Base-by-base conservation (phyloP, 2,113 vertebrate species). In the Entelurus aequoreus region DNA sequence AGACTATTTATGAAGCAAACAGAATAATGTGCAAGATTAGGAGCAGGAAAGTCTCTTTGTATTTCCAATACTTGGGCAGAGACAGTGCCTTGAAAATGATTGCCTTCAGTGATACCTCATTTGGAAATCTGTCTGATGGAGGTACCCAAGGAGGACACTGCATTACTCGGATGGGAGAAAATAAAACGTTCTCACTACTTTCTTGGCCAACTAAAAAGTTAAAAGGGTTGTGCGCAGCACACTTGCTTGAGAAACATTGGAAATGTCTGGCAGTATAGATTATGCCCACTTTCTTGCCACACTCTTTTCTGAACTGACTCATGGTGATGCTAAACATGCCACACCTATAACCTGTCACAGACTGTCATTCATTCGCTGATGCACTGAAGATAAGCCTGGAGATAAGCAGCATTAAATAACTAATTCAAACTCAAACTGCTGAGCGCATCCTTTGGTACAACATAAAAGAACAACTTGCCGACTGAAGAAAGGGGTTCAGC, bases 31-130 rank as follows among this genome's bases (percentile, higher is more conserved):
- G 6, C 8, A 16, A 49, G 8, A 6, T 49, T 1, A 49, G 16
- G 14, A 14, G 12, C 9, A 48, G 15, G 13, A 14, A 12, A 48
- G 47, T 48, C 1, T 28, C 28, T 28, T 28, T 28, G 28, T 28
- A 28, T n/a, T n/a, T n/a, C 21, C 21, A 28, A 28, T 28, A 28
- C 21, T 28, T 28, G 21, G 21, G 21, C 21, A 28, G 21, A 28
- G 21, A 28, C 1, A 28, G 21, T 55, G 47, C 47, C 21, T 28
- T 28, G 21, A 60, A 67, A 5, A 1, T 36, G 10, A 14, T 16
- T 52, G 61, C 62, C n/a, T 70, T 63, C 48, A 56, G 68, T 64
- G 54, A 65, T 60, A 37, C 66, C 14, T 64, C 59, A 5, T 9
- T 72, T 12, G 40, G 56, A 4, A 50, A 28, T 3, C 3, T 28